Conservation (phyloP, 1,140 invertebrate genomes). For the Chymomyza costata region DNA sequence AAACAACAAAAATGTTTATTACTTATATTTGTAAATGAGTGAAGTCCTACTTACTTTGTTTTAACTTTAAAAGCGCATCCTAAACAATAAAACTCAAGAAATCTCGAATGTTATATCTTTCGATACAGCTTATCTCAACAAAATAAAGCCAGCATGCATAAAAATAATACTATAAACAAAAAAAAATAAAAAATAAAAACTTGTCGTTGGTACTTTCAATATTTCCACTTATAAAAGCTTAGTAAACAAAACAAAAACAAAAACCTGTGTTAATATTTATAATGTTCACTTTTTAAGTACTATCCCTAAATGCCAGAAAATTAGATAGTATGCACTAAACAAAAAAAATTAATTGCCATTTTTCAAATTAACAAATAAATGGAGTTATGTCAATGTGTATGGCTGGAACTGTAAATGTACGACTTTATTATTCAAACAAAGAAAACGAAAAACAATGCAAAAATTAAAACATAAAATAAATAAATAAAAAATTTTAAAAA, state of each 20-base stretch:
- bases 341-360: conserved; percentile 50
- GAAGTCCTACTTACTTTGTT: too few species aligned
- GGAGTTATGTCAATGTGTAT: conserved; percentile 50
- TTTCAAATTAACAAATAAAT: conserved; percentile 35
- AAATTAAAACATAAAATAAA: conserved; percentile 19
- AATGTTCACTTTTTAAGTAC: conserved; percentile 38
- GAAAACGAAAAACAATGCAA: conserved; percentile 1
- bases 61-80: conserved; percentile 5
- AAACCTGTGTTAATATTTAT: conserved; percentile 67
- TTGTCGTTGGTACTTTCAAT: too few species aligned
- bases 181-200: too few species aligned
- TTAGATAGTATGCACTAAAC: too few species aligned
- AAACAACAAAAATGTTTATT: conserved; percentile 27
- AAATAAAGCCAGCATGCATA: too few species aligned
- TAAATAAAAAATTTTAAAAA: conserved; percentile 35
- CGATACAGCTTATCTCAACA: conserved; percentile 39
- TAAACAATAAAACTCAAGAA: too few species aligned
- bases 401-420: conserved; percentile 63
- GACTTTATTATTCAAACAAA: conserved; percentile 29
- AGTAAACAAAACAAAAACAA: too few species aligned
- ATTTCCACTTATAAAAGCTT: conserved; percentile 14
- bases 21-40: too few species aligned
- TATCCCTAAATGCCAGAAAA: conserved; percentile 23
- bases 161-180: too few species aligned
- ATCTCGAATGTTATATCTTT: conserved; percentile 18